Conservation (phyloP, 1,140 invertebrate genomes). For the Brachionus rotundiformis region DNA sequence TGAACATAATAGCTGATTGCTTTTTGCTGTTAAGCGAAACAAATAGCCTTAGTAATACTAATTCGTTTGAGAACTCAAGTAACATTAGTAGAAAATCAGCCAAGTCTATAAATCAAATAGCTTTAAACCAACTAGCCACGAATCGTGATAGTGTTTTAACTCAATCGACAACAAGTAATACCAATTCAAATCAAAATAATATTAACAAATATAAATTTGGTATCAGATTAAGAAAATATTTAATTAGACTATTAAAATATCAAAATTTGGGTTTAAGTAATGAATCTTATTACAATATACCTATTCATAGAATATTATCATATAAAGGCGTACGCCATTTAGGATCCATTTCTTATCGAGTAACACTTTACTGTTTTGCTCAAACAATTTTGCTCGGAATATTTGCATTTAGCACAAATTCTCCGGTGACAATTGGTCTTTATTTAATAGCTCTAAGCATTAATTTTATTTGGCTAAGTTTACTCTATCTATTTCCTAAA, state of each 20-base stretch:
- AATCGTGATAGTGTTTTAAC: constrained; percentile 12
- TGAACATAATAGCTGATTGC: constrained; percentile 45
- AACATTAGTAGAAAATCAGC: constrained; percentile 5
- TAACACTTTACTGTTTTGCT: constrained; percentile 57
- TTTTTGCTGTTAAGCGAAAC: constrained; percentile 34
- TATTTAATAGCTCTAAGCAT: constrained; percentile 58
- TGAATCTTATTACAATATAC: background rate
- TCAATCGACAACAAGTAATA: background rate
- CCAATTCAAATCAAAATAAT: background rate
- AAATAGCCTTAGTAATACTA: background rate
- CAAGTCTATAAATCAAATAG: no score
- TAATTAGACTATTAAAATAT: background rate
- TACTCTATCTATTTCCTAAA: constrained; percentile 59
- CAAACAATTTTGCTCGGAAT: constrained; percentile 57
- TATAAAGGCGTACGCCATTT: constrained; percentile 62
- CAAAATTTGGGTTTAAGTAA: background rate
- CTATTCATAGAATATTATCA: constrained; percentile 59
- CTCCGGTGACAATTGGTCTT: constrained; percentile 57
- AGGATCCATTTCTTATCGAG: constrained; percentile 58
- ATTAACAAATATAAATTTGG: background rate
- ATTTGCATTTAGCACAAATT: constrained; percentile 60
- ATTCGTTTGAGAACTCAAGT: constrained; percentile 48
- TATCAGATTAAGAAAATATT: background rate
- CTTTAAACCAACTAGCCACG: background rate
- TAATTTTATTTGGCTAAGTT: constrained; percentile 58